These are phyloP conservation scores for Dryobotodes eremita DNA, from an alignment of 2,888 invertebrate species.

Conservation along the genomic window DNA sequence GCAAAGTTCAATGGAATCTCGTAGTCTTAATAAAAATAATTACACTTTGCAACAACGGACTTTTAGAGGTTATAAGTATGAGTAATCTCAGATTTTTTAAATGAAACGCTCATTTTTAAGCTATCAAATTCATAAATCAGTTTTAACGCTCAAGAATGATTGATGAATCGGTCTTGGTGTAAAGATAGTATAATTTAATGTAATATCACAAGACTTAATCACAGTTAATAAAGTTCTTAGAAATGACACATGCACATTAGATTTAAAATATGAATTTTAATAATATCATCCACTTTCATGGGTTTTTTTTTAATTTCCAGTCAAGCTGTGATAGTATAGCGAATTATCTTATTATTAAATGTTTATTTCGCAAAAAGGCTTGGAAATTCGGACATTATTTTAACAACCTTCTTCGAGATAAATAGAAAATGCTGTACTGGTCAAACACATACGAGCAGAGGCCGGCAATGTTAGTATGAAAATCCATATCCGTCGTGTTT, in stretches of 20 bases:
- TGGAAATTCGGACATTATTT: too few species aligned
- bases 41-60: constrained; percentile 44
- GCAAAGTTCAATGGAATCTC: constrained; percentile 53
- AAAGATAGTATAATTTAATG: constrained; percentile 62
- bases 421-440: too few species aligned
- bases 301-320: background rate
- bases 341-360: constrained; percentile 9
- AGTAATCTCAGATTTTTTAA: constrained; percentile 58
- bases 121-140: constrained; percentile 66
- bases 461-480: too few species aligned
- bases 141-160: constrained; percentile 63
- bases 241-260: constrained; percentile 55
- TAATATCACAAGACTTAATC: constrained; percentile 59
- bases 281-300: constrained; percentile 23
- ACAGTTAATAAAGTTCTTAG: constrained; percentile 60
- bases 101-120: constrained; percentile 61
- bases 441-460: too few species aligned
- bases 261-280: constrained; percentile 42
- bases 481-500: too few species aligned
- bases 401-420: too few species aligned
- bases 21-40: constrained; percentile 55
- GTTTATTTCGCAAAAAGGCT: too few species aligned
- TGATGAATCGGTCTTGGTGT: constrained; percentile 59
- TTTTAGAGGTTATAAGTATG: constrained; percentile 61
- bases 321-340: constrained; percentile 3